A percentile compares a stretch with the other conserved stretches of the same genome.
Evolutionary conservation across 92 coral and sea anemone species (phyloP).

Genomic region (Montipora capitata): DNA sequence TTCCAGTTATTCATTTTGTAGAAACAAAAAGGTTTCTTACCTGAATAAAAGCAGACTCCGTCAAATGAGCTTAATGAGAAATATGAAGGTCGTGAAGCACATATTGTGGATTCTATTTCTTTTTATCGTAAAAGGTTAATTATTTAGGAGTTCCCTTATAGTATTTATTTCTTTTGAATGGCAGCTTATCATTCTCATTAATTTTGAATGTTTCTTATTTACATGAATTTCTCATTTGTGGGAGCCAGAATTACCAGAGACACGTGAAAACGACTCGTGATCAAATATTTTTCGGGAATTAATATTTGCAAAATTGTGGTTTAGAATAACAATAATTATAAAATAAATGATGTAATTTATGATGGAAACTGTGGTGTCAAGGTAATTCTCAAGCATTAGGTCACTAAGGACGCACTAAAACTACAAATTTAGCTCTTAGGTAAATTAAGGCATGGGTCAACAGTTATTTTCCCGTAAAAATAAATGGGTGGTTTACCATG

Average conservation of each 20-base stretch:
- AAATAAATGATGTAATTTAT: background rate
- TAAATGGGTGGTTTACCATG: too few species aligned
- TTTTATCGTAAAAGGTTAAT: slow-evolving; percentile 3
- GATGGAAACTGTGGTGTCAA: background rate
- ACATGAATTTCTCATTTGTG: slow-evolving; percentile 2
- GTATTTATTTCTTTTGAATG: background rate
- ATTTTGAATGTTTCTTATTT: background rate
- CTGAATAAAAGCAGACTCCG: background rate
- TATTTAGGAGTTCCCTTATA: slow-evolving; percentile 7
- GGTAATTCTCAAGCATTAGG: background rate
- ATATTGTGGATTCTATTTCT: background rate
- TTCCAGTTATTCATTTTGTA: slow-evolving; percentile 1
- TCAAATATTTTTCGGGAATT: background rate
- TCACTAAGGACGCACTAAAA: background rate
- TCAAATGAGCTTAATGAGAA: slow-evolving; percentile 3
- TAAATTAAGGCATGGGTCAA: background rate
- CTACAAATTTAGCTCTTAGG: background rate
- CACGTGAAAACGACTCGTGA: slow-evolving; percentile 7
- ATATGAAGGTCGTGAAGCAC: slow-evolving; percentile 6
- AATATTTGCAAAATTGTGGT: slow-evolving; percentile 1
- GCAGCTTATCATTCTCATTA: background rate
- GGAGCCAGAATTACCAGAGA: background rate
- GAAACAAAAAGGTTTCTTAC: background rate
- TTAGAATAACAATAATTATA: background rate
- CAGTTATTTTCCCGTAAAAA: too few species aligned